Conservation (phyloP, 2,113 vertebrate species). For the Sciurus niger region DNA sequence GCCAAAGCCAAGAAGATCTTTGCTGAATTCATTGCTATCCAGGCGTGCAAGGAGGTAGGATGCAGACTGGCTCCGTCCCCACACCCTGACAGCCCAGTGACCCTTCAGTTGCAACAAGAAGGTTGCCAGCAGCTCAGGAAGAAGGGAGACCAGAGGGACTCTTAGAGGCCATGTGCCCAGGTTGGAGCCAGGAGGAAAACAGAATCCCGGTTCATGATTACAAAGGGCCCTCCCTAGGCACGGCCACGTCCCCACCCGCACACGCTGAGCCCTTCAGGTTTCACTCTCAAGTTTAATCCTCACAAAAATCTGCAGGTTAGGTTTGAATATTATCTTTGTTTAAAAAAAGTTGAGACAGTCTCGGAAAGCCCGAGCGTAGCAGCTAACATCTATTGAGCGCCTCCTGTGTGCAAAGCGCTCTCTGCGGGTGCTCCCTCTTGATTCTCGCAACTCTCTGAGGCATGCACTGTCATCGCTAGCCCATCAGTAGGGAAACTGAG, state of each 20-base stretch:
- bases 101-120: background rate
- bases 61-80: too few species aligned
- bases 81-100: background rate
- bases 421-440: too few species aligned
- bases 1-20: conserved; percentile 99
- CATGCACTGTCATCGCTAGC: rapidly evolving
- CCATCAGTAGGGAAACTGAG: background rate
- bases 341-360: background rate
- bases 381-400: too few species aligned
- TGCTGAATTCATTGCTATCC: conserved; percentile 97
- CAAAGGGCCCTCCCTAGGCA: background rate
- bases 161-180: background rate
- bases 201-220: background rate
- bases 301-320: background rate
- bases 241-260: rapidly evolving
- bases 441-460: background rate
- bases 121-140: background rate
- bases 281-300: background rate
- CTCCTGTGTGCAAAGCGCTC: background rate
- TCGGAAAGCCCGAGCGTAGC: background rate
- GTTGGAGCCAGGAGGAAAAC: background rate
- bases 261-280: background rate
- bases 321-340: background rate
- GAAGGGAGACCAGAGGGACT: background rate
- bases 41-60: conserved; percentile 99